A percentile compares a stretch with the other conserved stretches of the same genome.
Evolutionary conservation across 2,888 invertebrate species (phyloP).

Genomic region (Micropterix aruncella): DNA sequence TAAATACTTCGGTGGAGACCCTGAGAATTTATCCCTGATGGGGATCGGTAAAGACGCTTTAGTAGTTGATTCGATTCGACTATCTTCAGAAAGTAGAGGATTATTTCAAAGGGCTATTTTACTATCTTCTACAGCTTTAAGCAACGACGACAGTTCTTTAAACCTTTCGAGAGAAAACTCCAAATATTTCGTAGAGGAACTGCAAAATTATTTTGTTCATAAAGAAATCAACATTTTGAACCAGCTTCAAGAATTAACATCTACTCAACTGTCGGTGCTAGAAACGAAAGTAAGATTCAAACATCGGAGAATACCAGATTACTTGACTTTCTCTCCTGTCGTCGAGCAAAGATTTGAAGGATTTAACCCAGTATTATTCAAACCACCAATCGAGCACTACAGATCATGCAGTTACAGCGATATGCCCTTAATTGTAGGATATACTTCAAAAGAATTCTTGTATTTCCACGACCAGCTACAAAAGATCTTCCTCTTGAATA

Average conservation of each 20-base stretch:
- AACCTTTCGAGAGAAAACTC: not conserved
- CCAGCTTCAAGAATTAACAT: not conserved
- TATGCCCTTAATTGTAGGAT: not conserved
- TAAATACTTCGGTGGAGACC: not conserved
- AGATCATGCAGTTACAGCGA: not conserved
- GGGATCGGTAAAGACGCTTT: not conserved
- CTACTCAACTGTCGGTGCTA: not conserved
- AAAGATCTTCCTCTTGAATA: not conserved
- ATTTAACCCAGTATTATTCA: not conserved
- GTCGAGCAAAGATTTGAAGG: not conserved
- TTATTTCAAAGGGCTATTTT: not conserved
- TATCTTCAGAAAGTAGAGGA: not conserved
- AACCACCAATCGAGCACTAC: not conserved
- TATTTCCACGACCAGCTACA: not conserved
- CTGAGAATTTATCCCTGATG: not conserved
- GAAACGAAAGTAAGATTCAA: not conserved
- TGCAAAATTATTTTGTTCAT: not conserved
- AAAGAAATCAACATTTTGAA: not conserved
- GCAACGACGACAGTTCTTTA: not conserved
- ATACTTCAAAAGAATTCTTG: not conserved
- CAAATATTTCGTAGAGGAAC: not conserved
- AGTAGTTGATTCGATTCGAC: not conserved
- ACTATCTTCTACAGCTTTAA: not conserved
- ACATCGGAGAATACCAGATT: not conserved
- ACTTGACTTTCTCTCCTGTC: not conserved